These are phyloP conservation scores for Phycodurus eques DNA, from an alignment of 2,113 vertebrate species.

Conservation along the genomic window DNA sequence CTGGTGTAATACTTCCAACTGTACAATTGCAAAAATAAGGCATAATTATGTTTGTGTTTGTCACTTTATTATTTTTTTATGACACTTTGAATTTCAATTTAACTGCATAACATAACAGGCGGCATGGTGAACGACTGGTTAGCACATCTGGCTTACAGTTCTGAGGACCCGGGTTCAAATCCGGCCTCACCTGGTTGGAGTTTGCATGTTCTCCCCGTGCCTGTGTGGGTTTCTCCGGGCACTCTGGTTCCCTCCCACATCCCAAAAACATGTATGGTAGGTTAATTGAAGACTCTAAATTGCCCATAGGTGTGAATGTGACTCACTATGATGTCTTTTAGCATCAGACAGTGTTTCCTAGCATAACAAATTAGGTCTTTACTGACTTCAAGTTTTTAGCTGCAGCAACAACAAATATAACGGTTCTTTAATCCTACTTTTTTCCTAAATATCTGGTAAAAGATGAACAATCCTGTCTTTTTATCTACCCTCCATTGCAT, in stretches of 20 bases:
- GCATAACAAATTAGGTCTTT: constrained; percentile 16
- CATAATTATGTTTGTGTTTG: too few species aligned
- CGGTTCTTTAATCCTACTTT: constrained; percentile 13
- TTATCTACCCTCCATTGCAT: constrained; percentile 14
- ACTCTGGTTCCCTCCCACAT: too few species aligned
- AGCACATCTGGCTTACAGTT: too few species aligned
- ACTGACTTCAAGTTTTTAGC: constrained; percentile 2
- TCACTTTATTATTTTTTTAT: too few species aligned
- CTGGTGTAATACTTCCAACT: neutral
- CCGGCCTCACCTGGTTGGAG: neutral
- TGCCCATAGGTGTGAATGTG: too few species aligned
- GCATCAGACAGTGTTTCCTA: constrained; percentile 5
- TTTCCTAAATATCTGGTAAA: constrained; percentile 11
- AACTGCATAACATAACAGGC: too few species aligned
- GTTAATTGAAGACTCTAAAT: too few species aligned
- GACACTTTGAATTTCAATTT: too few species aligned
- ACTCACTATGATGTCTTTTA: neutral
- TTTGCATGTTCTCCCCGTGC: neutral
- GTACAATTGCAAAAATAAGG: neutral
- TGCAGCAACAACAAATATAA: constrained; percentile 4
- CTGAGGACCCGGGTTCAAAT: too few species aligned
- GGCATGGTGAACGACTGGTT: too few species aligned
- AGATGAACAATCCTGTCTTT: constrained; percentile 26
- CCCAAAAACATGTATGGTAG: too few species aligned
- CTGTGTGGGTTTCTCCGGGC: too few species aligned